Conservation (phyloP, 2,113 vertebrate genomes). For the Colinus virginianus region DNA sequence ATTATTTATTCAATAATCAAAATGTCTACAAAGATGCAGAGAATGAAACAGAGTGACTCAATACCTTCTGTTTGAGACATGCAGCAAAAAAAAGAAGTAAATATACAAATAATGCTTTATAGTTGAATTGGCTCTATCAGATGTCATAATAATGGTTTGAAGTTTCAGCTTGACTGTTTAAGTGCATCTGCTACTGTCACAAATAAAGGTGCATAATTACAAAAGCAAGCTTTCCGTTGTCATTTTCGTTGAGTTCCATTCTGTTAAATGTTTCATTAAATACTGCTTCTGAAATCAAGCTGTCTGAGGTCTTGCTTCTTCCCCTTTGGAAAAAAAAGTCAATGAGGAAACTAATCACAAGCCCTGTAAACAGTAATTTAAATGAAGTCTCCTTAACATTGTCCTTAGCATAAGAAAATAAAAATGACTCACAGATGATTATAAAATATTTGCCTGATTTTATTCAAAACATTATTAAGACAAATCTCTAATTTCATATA, state of each 20-base stretch:
- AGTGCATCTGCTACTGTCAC: slow-evolving; percentile 28
- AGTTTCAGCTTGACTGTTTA: slow-evolving; percentile 1
- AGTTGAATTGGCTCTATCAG: slow-evolving; percentile 17
- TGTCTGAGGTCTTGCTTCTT: not conserved
- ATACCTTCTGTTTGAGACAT: slow-evolving; percentile 10
- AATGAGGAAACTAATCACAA: not conserved
- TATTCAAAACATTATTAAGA: not conserved
- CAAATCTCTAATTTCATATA: not conserved
- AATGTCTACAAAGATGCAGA: not conserved
- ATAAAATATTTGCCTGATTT: not conserved
- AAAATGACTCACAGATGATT: not conserved
- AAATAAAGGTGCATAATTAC: slow-evolving; percentile 20
- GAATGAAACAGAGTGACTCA: slow-evolving; percentile 8
- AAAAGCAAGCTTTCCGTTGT: not conserved
- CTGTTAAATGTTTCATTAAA: not conserved
- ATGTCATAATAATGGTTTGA: slow-evolving; percentile 25
- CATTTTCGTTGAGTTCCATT: slow-evolving; percentile 14
- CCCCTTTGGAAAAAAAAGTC: too few species aligned
- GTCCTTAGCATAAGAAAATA: not conserved
- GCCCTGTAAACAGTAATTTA: not conserved
- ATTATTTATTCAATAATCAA: not conserved
- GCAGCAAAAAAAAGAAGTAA: not conserved
- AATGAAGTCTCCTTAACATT: not conserved
- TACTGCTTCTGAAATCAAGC: slow-evolving; percentile 32
- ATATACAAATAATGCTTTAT: not conserved